Evolutionary conservation across 2,113 vertebrate species (phyloP).

Genomic region (Scartelaos histophorus): DNA sequence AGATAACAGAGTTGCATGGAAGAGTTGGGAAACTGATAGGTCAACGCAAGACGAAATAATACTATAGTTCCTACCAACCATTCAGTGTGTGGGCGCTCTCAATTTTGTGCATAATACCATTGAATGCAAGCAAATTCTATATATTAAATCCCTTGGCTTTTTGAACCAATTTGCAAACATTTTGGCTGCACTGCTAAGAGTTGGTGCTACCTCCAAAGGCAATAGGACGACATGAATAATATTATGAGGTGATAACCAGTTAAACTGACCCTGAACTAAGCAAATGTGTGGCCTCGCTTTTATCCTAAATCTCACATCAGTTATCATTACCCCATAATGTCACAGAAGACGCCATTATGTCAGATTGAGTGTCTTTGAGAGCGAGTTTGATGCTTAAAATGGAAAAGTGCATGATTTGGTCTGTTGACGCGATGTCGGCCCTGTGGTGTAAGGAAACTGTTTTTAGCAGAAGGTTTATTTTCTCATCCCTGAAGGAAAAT

Average conservation of each 20-base stretch:
- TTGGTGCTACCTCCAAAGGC: neutral
- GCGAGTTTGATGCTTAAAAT: neutral
- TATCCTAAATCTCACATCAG: neutral
- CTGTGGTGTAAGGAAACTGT: neutral
- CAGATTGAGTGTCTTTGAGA: neutral
- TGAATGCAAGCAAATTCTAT: neutral
- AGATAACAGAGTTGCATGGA: conserved; percentile 44
- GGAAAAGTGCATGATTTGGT: no score
- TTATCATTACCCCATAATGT: neutral
- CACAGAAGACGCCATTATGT: neutral
- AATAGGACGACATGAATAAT: neutral
- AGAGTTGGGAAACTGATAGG: conserved; percentile 21
- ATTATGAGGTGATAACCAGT: neutral
- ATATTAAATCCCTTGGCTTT: neutral
- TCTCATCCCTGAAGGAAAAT: no score
- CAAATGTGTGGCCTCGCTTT: neutral
- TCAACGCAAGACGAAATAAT: conserved; percentile 17
- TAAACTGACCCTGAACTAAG: neutral
- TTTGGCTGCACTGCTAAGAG: neutral
- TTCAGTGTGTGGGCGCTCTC: neutral
- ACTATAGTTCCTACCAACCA: neutral
- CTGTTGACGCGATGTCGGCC: neutral
- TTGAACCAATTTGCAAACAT: neutral
- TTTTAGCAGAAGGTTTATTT: neutral
- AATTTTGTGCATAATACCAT: neutral